Evolutionary conservation across 1,140 invertebrate genomes (phyloP).

Genomic region (Cecropterus lyciades): DNA sequence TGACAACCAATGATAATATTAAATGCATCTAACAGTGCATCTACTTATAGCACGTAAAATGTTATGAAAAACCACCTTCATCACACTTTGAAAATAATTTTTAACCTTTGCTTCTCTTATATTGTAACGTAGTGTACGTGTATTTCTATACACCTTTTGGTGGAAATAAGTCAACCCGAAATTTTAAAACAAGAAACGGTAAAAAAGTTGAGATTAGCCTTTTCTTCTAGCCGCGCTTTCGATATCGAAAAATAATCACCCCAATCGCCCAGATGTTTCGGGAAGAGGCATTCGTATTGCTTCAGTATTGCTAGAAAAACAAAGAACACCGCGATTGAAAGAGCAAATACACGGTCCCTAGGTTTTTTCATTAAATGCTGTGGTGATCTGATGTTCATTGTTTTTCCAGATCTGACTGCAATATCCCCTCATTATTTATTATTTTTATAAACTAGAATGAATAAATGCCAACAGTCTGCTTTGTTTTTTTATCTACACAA

Average conservation of each 20-base stretch:
- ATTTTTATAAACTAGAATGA: conserved; percentile 28
- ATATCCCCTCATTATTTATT: conserved; percentile 28
- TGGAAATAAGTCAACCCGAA: not conserved
- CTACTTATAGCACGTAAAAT: too few relatives aligned
- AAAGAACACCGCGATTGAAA: conserved; percentile 23
- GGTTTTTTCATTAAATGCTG: conserved; percentile 33
- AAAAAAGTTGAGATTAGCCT: conserved; percentile 3
- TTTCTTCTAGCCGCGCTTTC: conserved; percentile 10
- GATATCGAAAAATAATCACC: conserved; percentile 8
- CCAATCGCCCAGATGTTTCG: conserved; percentile 19
- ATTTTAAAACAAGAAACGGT: not conserved
- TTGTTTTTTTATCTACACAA: conserved; percentile 18
- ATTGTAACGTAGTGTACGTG: too few relatives aligned
- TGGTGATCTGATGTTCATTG: conserved; percentile 27
- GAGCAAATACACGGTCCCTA: conserved; percentile 29
- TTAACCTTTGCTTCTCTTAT: too few relatives aligned
- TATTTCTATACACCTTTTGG: not conserved
- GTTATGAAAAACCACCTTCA: too few relatives aligned
- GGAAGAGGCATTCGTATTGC: conserved; percentile 31
- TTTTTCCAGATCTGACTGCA: conserved; percentile 15
- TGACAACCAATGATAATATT: too few relatives aligned
- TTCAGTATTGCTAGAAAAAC: conserved; percentile 23
- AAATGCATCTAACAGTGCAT: too few relatives aligned
- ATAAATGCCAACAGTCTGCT: conserved; percentile 14
- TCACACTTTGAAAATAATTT: too few relatives aligned